Conservation (phyloP, 1,140 invertebrate genomes). For the Thrips palmi region DNA sequence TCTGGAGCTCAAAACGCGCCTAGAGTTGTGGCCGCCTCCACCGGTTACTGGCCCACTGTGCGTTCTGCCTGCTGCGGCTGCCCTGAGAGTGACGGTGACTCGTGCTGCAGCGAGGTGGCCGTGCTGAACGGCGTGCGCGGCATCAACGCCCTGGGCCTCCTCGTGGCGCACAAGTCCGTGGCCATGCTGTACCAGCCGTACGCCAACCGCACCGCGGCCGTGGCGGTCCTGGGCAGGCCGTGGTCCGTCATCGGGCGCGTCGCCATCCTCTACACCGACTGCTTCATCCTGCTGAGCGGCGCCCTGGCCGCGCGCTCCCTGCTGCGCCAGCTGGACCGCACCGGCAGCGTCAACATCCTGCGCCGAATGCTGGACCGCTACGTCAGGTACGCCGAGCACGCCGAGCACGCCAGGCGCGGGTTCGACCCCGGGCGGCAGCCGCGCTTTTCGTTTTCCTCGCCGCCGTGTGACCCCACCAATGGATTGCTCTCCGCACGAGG, state of each 20-base stretch:
- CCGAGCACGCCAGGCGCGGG: not conserved
- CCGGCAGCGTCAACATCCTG: slow-evolving; percentile 30
- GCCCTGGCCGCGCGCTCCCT: slow-evolving; percentile 36
- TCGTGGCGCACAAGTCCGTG: not conserved
- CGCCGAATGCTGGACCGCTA: slow-evolving; percentile 35
- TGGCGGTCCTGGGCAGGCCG: not conserved
- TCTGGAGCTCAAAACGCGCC: no score
- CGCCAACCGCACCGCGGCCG: not conserved
- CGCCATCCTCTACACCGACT: slow-evolving; percentile 34
- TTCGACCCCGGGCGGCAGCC: no score
- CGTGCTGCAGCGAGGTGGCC: no score
- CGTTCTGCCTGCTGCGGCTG: no score
- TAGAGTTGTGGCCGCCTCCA: no score
- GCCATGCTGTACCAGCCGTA: not conserved
- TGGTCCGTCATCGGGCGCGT: not conserved
- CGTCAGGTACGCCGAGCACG: slow-evolving; percentile 26
- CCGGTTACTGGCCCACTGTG: no score
- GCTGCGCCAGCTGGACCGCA: slow-evolving; percentile 26
- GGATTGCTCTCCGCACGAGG: no score
- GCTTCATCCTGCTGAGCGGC: slow-evolving; percentile 40
- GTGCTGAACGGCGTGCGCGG: not conserved
- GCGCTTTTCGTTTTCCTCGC: no score
- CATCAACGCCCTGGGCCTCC: not conserved
- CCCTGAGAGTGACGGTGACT: no score
- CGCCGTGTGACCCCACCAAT: no score